Conservation (phyloP, 1,140 invertebrate species). For the Procambarus virginalis region DNA sequence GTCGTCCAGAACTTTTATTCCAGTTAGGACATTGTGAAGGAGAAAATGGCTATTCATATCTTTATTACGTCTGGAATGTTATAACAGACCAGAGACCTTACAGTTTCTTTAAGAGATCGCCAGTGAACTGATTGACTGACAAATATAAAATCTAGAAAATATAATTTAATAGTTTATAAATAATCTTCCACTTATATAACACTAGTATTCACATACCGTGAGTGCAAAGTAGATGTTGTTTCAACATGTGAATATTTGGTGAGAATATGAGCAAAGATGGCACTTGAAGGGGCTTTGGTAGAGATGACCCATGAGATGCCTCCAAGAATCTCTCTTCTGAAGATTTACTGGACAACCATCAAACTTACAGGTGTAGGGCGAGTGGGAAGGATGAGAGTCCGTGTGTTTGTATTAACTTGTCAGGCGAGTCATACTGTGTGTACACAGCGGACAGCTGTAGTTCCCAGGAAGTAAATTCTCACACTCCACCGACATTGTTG, state of each 20-base stretch:
- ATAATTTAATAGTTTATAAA: too few species aligned
- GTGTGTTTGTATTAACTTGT: neutral
- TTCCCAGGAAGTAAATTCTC: neutral
- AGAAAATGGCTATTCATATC: too few species aligned
- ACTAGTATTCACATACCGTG: neutral
- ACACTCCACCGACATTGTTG: too few species aligned
- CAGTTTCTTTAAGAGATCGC: too few species aligned
- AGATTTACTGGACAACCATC: neutral
- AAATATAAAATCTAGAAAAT: too few species aligned
- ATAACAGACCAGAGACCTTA: too few species aligned
- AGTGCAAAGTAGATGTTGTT: neutral
- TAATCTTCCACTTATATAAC: too few species aligned
- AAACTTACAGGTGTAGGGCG: neutral
- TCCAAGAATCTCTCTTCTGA: neutral
- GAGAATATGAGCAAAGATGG: neutral
- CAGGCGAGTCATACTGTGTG: neutral
- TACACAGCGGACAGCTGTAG: neutral
- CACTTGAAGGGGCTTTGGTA: neutral
- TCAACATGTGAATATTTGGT: neutral
- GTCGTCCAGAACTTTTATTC: too few species aligned
- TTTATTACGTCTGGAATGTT: too few species aligned
- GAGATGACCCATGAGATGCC: neutral
- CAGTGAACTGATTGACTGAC: too few species aligned
- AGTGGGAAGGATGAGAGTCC: neutral
- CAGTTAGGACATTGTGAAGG: too few species aligned